Evolutionary conservation across 2,888 invertebrate genomes (phyloP).

Genomic region (Chironomus riparius): DNA sequence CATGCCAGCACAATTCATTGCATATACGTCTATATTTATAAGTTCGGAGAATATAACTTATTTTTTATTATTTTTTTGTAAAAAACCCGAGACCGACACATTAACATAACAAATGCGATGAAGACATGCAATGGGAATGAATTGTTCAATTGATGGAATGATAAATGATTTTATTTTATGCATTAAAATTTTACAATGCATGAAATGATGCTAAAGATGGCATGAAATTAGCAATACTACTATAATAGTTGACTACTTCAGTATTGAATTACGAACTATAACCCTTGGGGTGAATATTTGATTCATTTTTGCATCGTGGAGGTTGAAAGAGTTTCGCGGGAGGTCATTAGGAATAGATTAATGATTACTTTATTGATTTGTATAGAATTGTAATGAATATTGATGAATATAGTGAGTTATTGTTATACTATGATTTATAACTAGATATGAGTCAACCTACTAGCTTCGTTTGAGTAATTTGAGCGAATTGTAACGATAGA

Average conservation of each 20-base stretch:
- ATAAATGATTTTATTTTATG: background rate
- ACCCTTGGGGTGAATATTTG: too few relatives aligned
- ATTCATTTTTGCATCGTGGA: too few relatives aligned
- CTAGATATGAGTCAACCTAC: too few relatives aligned
- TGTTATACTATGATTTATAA: too few relatives aligned
- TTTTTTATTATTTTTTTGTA: background rate
- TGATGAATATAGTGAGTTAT: too few relatives aligned
- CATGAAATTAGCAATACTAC: background rate
- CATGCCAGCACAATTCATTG: background rate
- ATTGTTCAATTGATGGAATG: background rate
- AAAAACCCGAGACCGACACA: background rate
- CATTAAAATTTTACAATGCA: background rate
- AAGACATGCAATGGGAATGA: background rate
- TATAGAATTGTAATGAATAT: too few relatives aligned
- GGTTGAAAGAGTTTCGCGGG: too few relatives aligned
- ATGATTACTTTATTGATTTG: too few relatives aligned
- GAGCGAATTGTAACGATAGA: too few relatives aligned
- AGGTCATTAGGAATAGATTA: too few relatives aligned
- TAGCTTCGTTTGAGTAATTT: too few relatives aligned
- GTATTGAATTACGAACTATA: background rate
- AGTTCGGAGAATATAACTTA: background rate
- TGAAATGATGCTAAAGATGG: background rate
- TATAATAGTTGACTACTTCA: background rate
- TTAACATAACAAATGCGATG: background rate
- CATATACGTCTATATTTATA: background rate